Base-by-base conservation (phyloP, 2,888 invertebrate species). In the Litoditis marina region DNA sequence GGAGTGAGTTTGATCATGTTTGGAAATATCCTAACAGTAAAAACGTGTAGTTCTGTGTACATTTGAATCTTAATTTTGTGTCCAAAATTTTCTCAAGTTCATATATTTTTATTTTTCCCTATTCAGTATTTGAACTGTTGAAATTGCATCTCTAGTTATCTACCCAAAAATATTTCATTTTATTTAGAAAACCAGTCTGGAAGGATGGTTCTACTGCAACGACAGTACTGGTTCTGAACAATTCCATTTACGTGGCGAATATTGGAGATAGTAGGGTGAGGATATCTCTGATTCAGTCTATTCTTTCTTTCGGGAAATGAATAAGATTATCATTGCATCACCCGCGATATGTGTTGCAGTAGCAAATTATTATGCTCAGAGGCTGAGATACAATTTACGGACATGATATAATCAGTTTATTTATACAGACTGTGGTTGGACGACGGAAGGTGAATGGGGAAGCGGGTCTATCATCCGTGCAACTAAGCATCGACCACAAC, bases 151-250 rank as follows among this genome's bases (percentile, higher is more conserved):
- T 49, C 16, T 58, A 2, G 27, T 19, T 39, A 46, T 7, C 27
- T 2, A 27, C 27, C 8, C 50, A n/a, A 22, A 50, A 5, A 50
- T 42, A 25, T 13, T 28, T 30, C 1, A 1, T 22, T 47, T 5
- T 30, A 74, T 80, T 31, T 69, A 86, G 86, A 34, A 85, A 85
- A 66, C 86, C 86, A n/a, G 78, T 84, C 1, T 85, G 86, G 85
- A 87, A 86, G 71, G 87, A 87, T 78, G 87, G 87, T 2, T 84
- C 85, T 0, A 87, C 87, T 28, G 86, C 85, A 0, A 85, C 85
- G n/a, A 79, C 84, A 28, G 79, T 86, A 30, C 75, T 86, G 19
- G 77, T 84, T n/a, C 69, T 87, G 25, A 85, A 86, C 69, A 83
- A 86, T 60, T 83, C 81, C 2, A 68, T 86, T 53, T 86, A 84